Evolutionary conservation across 1,140 invertebrate genomes (phyloP), one percentile per base, ranked within the genome.

Genomic region (Macrobrachium rosenbergii): DNA sequence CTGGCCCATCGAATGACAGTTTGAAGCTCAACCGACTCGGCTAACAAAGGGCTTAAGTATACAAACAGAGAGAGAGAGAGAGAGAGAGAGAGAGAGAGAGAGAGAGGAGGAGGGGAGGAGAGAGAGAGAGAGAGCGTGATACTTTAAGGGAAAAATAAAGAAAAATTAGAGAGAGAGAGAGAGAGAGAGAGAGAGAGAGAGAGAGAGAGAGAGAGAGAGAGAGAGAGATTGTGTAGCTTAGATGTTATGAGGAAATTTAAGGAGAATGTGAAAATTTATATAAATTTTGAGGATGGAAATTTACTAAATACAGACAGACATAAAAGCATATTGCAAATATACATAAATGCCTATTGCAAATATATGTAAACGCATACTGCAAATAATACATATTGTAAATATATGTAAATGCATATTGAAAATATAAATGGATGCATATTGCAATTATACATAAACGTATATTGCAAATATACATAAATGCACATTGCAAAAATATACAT

Each of bases 41-140:
- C n/a, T n/a, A n/a, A n/a, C n/a, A n/a, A n/a, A n/a, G n/a, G n/a
- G n/a, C n/a, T n/a, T n/a, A n/a, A n/a, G n/a, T n/a, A n/a, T n/a
- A n/a, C n/a, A n/a, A n/a, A n/a, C n/a, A 67, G 64, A 67, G 64
- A 67, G 64, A 67, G 64, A 67, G 64, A 67, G 64, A 67, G 64
- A 67, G 64, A 67, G 64, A 67, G 64, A 67, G 64, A 67, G 64
- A 67, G 64, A 67, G 64, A 67, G 64, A 67, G 64, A 67, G 64
- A 67, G 64, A 17, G 64, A 67, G 17, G 62, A 63, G n/a, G n/a
- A n/a, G n/a, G n/a, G n/a, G n/a, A n/a, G n/a, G 64, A 67, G 64
- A 67, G 64, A 67, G 64, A 67, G 64, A 67, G 64, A 67, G 64
- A 67, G 64, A 67, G 64, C 3, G 64, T 5, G 64, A 67, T n/a